Percentiles rank a stretch among this genome's conserved stretches.
Conservation (phyloP, 2,888 invertebrate genomes). For the Tipula helvola region DNA sequence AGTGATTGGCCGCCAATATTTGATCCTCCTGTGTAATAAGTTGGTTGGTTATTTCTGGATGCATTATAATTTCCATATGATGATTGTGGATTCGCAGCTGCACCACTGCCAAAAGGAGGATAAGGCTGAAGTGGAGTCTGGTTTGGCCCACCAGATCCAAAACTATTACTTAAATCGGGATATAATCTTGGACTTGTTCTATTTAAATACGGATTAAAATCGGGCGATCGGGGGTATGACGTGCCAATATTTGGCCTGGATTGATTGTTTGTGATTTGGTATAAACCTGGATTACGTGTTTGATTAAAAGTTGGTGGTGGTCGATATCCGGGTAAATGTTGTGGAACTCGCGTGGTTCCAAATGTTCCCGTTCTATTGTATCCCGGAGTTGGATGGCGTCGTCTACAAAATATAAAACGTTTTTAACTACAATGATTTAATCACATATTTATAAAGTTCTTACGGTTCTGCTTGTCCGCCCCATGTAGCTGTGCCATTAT, state of each 20-base stretch:
- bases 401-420: neutral
- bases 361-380: neutral
- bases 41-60: too few relatives aligned
- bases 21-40: too few relatives aligned
- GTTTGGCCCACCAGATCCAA: neutral
- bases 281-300: neutral
- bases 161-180: neutral
- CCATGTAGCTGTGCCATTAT: neutral
- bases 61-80: neutral
- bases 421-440: neutral
- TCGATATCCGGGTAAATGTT: neutral
- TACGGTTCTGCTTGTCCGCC: neutral
- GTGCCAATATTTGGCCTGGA: neutral
- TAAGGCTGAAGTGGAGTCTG: too few relatives aligned
- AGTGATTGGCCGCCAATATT: neutral
- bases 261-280: neutral
- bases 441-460: neutral
- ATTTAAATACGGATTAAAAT: neutral
- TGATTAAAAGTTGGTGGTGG: neutral
- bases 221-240: neutral
- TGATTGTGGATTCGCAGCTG: neutral
- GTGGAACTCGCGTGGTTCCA: neutral
- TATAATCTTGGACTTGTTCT: neutral
- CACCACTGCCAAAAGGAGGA: neutral
- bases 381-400: neutral